Conservation (phyloP, 2,797 vertebrate genomes). For the Liparis tanakae region DNA sequence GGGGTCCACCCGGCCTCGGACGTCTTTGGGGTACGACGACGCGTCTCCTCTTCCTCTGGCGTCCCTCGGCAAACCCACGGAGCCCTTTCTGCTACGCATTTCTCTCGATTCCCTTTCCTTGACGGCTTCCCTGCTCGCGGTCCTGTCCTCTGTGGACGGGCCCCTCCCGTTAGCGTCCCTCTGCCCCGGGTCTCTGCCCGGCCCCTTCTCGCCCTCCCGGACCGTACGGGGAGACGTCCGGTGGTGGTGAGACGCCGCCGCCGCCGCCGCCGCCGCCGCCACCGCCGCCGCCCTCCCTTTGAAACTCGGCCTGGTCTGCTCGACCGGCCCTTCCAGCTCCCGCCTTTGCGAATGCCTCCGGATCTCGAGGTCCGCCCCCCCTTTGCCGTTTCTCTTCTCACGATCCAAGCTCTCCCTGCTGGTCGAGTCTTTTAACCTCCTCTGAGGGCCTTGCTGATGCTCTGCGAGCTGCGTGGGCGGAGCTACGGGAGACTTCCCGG, state of each 20-base stretch:
- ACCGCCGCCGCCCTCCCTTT: constrained; percentile 55
- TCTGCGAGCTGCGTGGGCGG: constrained; percentile 48
- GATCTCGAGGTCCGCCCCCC: constrained; percentile 34
- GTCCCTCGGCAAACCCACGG: constrained; percentile 36
- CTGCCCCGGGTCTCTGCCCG: constrained; percentile 47
- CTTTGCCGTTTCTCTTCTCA: constrained; percentile 62
- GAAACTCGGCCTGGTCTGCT: constrained; percentile 34
- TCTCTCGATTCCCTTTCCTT: constrained; percentile 64
- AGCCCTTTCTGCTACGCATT: constrained; percentile 51
- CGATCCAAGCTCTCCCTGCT: constrained; percentile 60
- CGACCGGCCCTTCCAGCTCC: constrained; percentile 45
- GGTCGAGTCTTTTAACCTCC: constrained; percentile 48
- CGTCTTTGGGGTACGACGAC: constrained; percentile 54
- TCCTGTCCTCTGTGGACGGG: constrained; percentile 45
- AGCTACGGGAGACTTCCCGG: constrained; percentile 48
- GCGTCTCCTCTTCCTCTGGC: constrained; percentile 53
- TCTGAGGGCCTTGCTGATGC: constrained; percentile 50
- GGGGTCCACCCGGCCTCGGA: constrained; percentile 33
- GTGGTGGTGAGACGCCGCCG: constrained; percentile 67
- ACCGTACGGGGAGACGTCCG: constrained; percentile 17
- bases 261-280: constrained; percentile 31
- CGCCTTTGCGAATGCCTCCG: constrained; percentile 45
- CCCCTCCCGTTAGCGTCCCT: constrained; percentile 59
- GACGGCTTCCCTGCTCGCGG: constrained; percentile 42
- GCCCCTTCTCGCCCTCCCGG: constrained; percentile 48